phyloP scores from a whole-genome alignment of 2,797 vertebrate genomes.

The Mormyrus proboscirostris region DNA sequence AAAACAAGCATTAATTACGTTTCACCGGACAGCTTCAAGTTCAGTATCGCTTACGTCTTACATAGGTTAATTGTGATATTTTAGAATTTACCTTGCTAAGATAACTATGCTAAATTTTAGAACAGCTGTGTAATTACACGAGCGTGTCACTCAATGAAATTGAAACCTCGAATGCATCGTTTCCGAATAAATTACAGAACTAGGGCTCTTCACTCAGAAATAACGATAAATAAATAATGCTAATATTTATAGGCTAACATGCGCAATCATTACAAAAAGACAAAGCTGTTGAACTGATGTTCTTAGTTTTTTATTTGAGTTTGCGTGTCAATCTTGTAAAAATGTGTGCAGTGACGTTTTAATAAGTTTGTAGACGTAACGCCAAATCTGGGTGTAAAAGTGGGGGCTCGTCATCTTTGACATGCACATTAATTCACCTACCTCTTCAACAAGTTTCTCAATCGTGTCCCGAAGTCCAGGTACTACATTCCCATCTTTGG shows the following conservation, averaged over 20 bases:
- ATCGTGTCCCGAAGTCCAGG: conserved; percentile 65
- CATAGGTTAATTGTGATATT: neutral
- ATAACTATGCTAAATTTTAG: neutral
- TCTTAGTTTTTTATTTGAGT: neutral
- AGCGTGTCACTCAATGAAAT: neutral
- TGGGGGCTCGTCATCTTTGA: neutral
- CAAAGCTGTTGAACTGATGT: neutral
- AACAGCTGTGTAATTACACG: neutral
- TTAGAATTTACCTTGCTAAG: neutral
- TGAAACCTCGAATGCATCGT: neutral
- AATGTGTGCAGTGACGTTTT: neutral
- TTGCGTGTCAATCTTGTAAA: neutral
- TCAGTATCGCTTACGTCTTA: neutral
- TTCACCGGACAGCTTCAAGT: neutral
- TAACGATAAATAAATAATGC: neutral
- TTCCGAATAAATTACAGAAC: neutral
- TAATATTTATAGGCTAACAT: neutral
- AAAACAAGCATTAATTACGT: neutral
- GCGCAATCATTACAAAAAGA: neutral
- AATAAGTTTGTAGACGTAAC: neutral
- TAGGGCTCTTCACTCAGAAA: neutral
- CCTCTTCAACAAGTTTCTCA: conserved; percentile 72
- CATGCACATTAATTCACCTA: conserved; percentile 40
- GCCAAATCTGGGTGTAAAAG: neutral
- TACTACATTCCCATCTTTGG: conserved; percentile 56